phyloP scores from a whole-genome alignment of 2,113 vertebrate species.

The Esox niger region DNA sequence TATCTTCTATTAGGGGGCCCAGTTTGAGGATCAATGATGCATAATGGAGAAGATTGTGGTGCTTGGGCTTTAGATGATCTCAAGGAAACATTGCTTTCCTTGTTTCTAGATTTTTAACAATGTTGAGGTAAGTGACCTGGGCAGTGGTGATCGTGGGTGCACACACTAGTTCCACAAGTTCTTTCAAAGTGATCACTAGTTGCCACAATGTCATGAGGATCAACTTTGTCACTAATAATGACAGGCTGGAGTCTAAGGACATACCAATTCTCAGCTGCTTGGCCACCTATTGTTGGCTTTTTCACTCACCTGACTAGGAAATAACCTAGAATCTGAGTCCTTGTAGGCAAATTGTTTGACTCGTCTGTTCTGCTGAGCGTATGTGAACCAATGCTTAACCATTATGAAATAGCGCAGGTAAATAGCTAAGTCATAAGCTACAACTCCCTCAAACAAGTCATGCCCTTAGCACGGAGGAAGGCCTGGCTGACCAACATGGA shows the following conservation, averaged over 20 bases:
- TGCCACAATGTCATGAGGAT: slow-evolving; percentile 20
- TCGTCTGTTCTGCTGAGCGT: slow-evolving; percentile 22
- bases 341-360: slow-evolving; percentile 22
- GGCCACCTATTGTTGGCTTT: slow-evolving; percentile 25
- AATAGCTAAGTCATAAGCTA: slow-evolving; percentile 31
- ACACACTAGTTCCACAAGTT: slow-evolving; percentile 32
- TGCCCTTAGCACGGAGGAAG: slow-evolving; percentile 32
- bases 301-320: slow-evolving; percentile 8
- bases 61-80: slow-evolving; percentile 34
- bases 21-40: slow-evolving; percentile 25
- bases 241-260: slow-evolving; percentile 30
- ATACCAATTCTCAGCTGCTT: slow-evolving; percentile 35
- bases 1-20: slow-evolving; percentile 14
- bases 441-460: slow-evolving; percentile 39
- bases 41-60: slow-evolving; percentile 34
- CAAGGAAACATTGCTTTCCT: slow-evolving; percentile 26
- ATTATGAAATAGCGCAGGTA: slow-evolving; percentile 23
- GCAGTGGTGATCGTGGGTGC: slow-evolving; percentile 18
- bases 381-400: slow-evolving; percentile 31
- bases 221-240: slow-evolving; percentile 30
- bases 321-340: slow-evolving; percentile 13
- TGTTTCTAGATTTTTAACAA: slow-evolving; percentile 30
- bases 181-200: slow-evolving; percentile 25
- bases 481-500: slow-evolving; percentile 38
- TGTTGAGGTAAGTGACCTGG: slow-evolving; percentile 22